Conservation (phyloP, 2,113 vertebrate species). For the Hemiscyllium ocellatum region DNA sequence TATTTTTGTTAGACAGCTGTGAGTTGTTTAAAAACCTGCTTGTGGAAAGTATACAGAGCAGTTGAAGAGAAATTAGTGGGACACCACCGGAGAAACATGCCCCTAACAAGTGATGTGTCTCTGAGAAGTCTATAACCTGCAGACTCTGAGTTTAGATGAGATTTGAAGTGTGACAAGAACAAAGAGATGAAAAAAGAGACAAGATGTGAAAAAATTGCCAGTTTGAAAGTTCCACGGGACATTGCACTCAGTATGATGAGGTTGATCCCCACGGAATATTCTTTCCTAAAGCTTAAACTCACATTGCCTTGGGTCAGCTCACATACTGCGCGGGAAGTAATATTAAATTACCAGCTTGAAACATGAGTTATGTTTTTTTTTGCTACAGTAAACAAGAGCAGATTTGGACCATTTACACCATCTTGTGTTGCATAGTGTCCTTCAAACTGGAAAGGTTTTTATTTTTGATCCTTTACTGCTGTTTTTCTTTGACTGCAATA, state of each 20-base stretch:
- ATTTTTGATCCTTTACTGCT: not conserved
- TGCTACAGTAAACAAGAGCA: conserved; percentile 18
- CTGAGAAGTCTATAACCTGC: not conserved
- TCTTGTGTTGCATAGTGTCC: not conserved
- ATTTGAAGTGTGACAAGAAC: not conserved
- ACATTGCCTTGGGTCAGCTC: conserved; percentile 27
- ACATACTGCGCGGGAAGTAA: not conserved
- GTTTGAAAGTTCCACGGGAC: not conserved
- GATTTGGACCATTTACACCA: not conserved
- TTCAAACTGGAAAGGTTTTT: conserved; percentile 19
- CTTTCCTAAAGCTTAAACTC: not conserved
- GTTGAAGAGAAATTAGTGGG: not conserved
- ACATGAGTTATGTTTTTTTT: not conserved
- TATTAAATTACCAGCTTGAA: conserved; percentile 23
- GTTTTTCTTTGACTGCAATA: not conserved
- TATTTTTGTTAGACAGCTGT: not conserved
- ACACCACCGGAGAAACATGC: not conserved
- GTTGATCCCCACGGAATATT: not conserved
- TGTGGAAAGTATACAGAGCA: not conserved
- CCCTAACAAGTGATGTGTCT: not conserved
- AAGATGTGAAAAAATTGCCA: not conserved
- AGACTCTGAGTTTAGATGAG: not conserved
- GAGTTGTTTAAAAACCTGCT: not conserved
- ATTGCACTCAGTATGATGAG: conserved; percentile 21
- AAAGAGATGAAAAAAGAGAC: not conserved